Base-by-base conservation (phyloP, 1,140 invertebrate species). In the Reticulitermes speratus region DNA sequence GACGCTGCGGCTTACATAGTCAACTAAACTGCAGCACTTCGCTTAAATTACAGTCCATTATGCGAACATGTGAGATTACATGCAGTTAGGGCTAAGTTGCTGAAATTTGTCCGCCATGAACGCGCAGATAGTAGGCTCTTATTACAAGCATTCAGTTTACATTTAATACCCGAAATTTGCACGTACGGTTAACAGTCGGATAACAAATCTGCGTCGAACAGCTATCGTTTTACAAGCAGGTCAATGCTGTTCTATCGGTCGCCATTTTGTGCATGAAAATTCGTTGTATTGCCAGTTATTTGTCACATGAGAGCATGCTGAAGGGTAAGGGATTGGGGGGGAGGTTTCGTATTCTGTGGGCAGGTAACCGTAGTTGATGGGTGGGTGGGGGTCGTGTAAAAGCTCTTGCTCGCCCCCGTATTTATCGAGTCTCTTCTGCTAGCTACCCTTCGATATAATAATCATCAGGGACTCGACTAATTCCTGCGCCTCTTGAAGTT, bases 381-480 rank as follows among this genome's bases (percentile, higher is more conserved):
- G n/a, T 19, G 21, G 55, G n/a, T 2, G 65, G 25, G n/a, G n/a
- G 65, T 11, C 11, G 65, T 30, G 65, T 65, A 65, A 65, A 65
- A 75, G 65, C 65, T 30, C 65, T 75, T 75, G n/a, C n/a, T 75
- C 65, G 38, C 38, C 65, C 25, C 5, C n/a, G 65, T 75, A 75
- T 75, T 75, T 75, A 75, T 75, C 65, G 65, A 30, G 65, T 75
- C 65, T 75, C 65, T 8, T 75, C 65, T 30, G 25, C n/a, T 30
- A 25, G 65, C 65, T 75, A 75, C 65, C 65, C 65, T 75, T 8
- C 65, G n/a, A 75, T 75, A 30, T 75, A 75, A 75, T 75, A 75
- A 75, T 75, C 65, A 75, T 75, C 65, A 30, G 65, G n/a, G 65
- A 75, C 65, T 75, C 65, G 65, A 75, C 65, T 75, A 75, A 75